Percentiles rank a stretch among this genome's conserved stretches.
These are phyloP conservation scores for Murina feae DNA, from an alignment of 2,113 vertebrate species.

Conservation along the genomic window DNA sequence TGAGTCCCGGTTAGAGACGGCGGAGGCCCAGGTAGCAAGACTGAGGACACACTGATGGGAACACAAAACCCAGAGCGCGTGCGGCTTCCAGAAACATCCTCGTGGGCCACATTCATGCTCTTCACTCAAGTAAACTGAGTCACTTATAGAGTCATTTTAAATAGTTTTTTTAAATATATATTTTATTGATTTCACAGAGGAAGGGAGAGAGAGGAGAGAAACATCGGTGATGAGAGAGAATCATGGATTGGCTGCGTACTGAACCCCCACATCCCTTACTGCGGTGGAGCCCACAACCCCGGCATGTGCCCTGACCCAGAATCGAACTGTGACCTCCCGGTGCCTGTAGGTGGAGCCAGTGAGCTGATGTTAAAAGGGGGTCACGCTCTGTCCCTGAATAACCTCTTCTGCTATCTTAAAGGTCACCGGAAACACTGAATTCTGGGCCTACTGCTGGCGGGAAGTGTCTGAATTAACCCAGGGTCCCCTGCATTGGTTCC, in stretches of 20 bases:
- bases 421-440: not conserved
- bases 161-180: too few relatives aligned
- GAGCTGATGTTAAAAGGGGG: not conserved
- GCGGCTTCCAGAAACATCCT: not conserved
- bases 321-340: too few relatives aligned
- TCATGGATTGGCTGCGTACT: too few relatives aligned
- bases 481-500: not conserved
- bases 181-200: too few relatives aligned
- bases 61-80: not conserved
- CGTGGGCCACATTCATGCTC: fast-evolving
- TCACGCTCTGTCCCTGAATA: not conserved
- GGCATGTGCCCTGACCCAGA: too few relatives aligned
- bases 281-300: too few relatives aligned
- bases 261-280: too few relatives aligned
- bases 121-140: not conserved
- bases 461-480: not conserved
- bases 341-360: too few relatives aligned
- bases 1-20: not conserved
- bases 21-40: not conserved
- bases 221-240: too few relatives aligned
- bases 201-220: too few relatives aligned
- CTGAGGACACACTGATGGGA: fast-evolving
- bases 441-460: not conserved
- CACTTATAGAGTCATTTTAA: not conserved
- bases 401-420: not conserved